Conservation (phyloP, 2,888 invertebrate genomes). For the Opisthograptis luteolata region DNA sequence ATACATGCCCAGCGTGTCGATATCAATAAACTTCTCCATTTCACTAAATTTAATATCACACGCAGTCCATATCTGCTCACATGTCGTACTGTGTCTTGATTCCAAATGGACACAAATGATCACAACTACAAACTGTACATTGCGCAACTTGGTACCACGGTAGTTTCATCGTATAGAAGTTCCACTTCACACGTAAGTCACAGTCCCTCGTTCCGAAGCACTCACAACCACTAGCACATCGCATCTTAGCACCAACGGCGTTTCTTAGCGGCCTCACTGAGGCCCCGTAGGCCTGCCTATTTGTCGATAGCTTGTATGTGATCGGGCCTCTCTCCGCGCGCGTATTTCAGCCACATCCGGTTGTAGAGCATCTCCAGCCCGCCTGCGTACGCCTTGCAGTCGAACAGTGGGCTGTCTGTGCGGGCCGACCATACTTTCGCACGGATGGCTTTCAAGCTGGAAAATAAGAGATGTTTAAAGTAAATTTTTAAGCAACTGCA, state of each 20-base stretch:
- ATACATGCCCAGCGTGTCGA: constrained; percentile 3
- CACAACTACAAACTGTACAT: too few relatives aligned
- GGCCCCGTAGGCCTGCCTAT: constrained; percentile 43
- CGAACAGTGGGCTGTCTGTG: constrained; percentile 95
- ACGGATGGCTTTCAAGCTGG: constrained; percentile 93
- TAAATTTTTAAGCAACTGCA: too few relatives aligned
- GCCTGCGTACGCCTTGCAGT: constrained; percentile 95
- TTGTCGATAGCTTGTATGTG: constrained; percentile 86
- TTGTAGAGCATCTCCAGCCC: constrained; percentile 95
- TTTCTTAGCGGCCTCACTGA: constrained; percentile 39
- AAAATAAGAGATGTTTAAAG: constrained; percentile 39
- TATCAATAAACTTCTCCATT: constrained; percentile 10
- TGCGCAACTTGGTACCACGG: not conserved
- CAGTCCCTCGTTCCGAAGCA: not conserved
- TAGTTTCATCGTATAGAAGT: not conserved
- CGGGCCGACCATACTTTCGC: constrained; percentile 98
- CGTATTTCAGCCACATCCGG: constrained; percentile 95
- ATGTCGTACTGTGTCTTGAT: constrained; percentile 12
- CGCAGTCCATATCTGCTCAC: constrained; percentile 22
- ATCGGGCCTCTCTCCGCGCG: constrained; percentile 91
- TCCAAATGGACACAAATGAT: not conserved
- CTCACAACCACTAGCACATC: not conserved
- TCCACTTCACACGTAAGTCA: not conserved
- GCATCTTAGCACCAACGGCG: constrained; percentile 33
- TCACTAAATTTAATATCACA: constrained; percentile 11